These are phyloP conservation scores for Agrotis exclamationis DNA, from an alignment of 2,888 invertebrate species.

Conservation along the genomic window DNA sequence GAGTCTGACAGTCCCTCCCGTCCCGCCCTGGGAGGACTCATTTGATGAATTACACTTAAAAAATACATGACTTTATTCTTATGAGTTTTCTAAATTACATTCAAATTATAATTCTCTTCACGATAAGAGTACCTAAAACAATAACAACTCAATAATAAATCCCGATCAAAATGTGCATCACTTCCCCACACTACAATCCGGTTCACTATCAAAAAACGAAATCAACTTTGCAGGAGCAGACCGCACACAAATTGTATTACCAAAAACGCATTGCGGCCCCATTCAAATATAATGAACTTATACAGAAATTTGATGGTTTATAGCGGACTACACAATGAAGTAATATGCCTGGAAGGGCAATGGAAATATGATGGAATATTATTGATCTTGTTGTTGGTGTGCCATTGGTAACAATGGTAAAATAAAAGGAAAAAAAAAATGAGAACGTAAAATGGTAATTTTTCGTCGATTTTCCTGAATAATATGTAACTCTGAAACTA, in stretches of 20 bases:
- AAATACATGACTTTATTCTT: too few relatives aligned
- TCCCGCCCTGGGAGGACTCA: too few relatives aligned
- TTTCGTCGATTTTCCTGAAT: too few relatives aligned
- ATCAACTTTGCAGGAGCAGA: conserved; percentile 65
- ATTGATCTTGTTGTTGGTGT: not conserved
- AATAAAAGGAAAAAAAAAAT: too few relatives aligned
- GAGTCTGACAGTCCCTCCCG: too few relatives aligned
- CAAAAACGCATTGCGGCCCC: conserved; percentile 73
- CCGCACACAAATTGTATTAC: conserved; percentile 80
- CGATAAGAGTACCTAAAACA: not conserved
- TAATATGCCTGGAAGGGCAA: conserved; percentile 46
- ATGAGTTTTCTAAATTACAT: too few relatives aligned
- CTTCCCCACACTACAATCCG: conserved; percentile 34
- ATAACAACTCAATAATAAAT: conserved; percentile 10
- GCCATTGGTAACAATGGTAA: too few relatives aligned
- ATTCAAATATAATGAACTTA: conserved; percentile 81
- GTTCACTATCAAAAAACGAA: conserved; percentile 67
- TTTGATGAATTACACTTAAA: too few relatives aligned
- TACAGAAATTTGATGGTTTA: conserved; percentile 76
- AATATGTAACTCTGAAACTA: too few relatives aligned
- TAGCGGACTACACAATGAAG: conserved; percentile 48
- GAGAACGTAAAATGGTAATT: too few relatives aligned
- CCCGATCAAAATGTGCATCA: not conserved
- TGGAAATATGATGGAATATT: not conserved
- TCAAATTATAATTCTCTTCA: not conserved